Base-by-base conservation (phyloP, 2,888 invertebrate genomes). In the Tetranychus piercei region DNA sequence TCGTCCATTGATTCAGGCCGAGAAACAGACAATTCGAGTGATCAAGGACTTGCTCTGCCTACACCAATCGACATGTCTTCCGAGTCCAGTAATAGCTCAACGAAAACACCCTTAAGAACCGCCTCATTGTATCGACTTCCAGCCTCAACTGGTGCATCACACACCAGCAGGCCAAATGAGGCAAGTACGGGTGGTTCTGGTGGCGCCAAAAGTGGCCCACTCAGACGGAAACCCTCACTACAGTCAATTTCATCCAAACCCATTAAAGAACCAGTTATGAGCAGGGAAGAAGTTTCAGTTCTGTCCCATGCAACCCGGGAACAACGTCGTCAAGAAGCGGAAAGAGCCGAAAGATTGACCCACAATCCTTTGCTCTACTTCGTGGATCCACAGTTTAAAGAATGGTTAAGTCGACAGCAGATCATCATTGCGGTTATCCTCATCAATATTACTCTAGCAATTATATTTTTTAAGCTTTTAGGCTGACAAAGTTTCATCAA, bases 341-440 rank as follows among this genome's bases (percentile, higher is more conserved):
- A 94, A 83, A 92, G 93, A 84, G 87, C 89, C 79, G 94, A 95
- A 84, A 88, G 92, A 83, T 88, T 94, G 80, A 87, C 92, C 83
- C 92, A 92, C 82, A 95, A 95, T 86, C 95, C 95, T 81, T 87
- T 96, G 81, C 88, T 95, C 81, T 94, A 94, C 85, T 87, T 96
- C 23, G 45, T 71, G 43, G 74, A 70, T 22, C 75, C 75, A 34
- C 44, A 45, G 18, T 75, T 86, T 8, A 87, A 93, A 93, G 93
- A 93, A 87, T 94, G 94, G 94, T 91, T 94, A 85, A 91, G 92
- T 82, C 88, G 93, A 84, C 93, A 94, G 86, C 92, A 93, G 86
- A 87, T 94, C 84, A 90, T 94, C 84, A 89, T 94, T 86, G 86
- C 94, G 83, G 92, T 94, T 81, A 87, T 94, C 81, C 90, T 94